Conservation (phyloP, 1,140 invertebrate species). For the Drosophila gunungcola region DNA sequence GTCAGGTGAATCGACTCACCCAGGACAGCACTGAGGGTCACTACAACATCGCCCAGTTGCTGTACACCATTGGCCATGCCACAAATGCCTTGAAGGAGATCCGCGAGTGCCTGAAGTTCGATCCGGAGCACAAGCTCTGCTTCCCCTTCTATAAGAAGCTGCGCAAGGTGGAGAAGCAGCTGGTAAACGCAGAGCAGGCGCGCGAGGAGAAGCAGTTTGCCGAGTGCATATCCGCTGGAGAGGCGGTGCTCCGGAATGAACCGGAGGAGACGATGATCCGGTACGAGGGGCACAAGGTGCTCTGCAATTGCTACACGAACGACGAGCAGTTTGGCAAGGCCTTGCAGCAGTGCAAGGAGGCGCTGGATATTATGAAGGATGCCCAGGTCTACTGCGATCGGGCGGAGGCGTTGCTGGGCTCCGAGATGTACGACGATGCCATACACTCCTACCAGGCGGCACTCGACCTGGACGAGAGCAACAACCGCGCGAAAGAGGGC, state of each 20-base stretch:
- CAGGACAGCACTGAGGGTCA: slow-evolving; percentile 96
- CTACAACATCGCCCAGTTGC: slow-evolving; percentile 92
- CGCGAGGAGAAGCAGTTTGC: slow-evolving; percentile 89
- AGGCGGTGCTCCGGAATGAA: slow-evolving; percentile 90
- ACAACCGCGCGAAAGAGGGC: slow-evolving; percentile 94
- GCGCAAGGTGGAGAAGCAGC: slow-evolving; percentile 96
- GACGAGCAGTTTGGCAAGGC: slow-evolving; percentile 88
- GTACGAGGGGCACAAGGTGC: slow-evolving; percentile 89
- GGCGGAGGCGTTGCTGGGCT: slow-evolving; percentile 95
- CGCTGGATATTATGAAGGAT: slow-evolving; percentile 92
- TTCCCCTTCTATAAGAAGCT: slow-evolving; percentile 98
- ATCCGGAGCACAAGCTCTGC: slow-evolving; percentile 98
- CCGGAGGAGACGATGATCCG: slow-evolving; percentile 89
- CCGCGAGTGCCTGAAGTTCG: slow-evolving; percentile 98
- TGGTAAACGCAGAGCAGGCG: slow-evolving; percentile 90
- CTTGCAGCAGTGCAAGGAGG: slow-evolving; percentile 91
- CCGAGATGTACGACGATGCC: slow-evolving; percentile 97
- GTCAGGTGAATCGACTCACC: slow-evolving; percentile 94
- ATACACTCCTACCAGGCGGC: slow-evolving; percentile 95
- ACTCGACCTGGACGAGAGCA: slow-evolving; percentile 92
- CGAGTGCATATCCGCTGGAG: slow-evolving; percentile 91
- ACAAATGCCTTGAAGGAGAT: slow-evolving; percentile 96
- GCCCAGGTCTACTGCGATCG: slow-evolving; percentile 94
- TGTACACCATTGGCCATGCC: slow-evolving; percentile 96
- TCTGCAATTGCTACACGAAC: slow-evolving; percentile 91